Conservation (phyloP, 1,140 invertebrate species). For the Penaeus indicus region DNA sequence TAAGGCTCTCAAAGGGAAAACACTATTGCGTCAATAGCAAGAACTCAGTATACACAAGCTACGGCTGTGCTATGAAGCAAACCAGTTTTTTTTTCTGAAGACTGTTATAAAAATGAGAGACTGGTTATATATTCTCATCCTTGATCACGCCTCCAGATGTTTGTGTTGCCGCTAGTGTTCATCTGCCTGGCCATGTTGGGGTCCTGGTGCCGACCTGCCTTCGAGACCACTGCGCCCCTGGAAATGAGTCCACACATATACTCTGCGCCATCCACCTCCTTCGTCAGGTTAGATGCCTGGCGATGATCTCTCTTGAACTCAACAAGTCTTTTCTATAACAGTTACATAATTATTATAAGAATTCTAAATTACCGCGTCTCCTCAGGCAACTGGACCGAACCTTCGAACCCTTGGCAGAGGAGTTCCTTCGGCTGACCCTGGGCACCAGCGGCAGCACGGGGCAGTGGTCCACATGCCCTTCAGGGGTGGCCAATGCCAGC, state of each 20-base stretch:
- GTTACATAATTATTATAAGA: too few relatives aligned
- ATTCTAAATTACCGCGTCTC: neutral
- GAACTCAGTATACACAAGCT: neutral
- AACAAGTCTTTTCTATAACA: too few relatives aligned
- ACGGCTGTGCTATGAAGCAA: too few relatives aligned
- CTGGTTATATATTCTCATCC: too few relatives aligned
- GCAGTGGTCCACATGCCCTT: constrained; percentile 38
- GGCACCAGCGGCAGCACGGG: neutral
- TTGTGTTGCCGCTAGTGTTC: constrained; percentile 46
- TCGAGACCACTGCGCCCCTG: neutral
- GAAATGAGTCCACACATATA: constrained; percentile 1
- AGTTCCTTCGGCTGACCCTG: constrained; percentile 17
- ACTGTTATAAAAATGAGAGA: too few relatives aligned
- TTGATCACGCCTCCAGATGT: constrained; percentile 25
- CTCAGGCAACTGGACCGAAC: constrained; percentile 39
- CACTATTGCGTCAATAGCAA: neutral
- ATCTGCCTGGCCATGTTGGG: constrained; percentile 49
- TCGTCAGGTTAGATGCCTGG: constrained; percentile 35
- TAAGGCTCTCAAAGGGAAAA: neutral
- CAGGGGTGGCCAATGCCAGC: constrained; percentile 3
- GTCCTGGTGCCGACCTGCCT: constrained; percentile 32
- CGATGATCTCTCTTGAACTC: too few relatives aligned
- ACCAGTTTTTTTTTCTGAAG: too few relatives aligned
- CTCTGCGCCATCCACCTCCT: constrained; percentile 29
- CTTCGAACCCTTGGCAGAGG: constrained; percentile 40